Evolutionary conservation across 2,888 invertebrate species (phyloP).

Genomic region (Nycteola revayana): DNA sequence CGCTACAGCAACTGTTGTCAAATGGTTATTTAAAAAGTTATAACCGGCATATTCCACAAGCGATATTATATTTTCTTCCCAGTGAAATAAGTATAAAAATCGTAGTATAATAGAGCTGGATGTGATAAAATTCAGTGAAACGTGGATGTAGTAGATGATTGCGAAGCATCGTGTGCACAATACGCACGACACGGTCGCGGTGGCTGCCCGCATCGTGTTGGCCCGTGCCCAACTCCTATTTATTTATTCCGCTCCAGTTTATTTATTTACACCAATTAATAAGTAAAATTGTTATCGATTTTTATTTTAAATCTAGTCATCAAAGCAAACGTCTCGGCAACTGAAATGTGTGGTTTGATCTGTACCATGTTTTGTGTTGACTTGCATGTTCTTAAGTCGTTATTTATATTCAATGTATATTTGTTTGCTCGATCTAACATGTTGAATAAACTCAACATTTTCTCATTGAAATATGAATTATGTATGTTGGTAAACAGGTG

Average conservation of each 20-base stretch:
- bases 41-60: background rate
- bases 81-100: conserved; percentile 5
- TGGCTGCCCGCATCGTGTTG: conserved; percentile 38
- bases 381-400: too few relatives aligned
- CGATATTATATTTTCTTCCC: conserved; percentile 12
- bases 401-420: too few relatives aligned
- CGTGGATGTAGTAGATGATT: conserved; percentile 36
- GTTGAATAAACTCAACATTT: too few relatives aligned
- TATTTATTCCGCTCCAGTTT: conserved; percentile 56
- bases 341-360: conserved; percentile 3
- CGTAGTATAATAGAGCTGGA: background rate
- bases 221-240: conserved; percentile 52
- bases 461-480: too few relatives aligned
- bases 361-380: too few relatives aligned
- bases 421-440: too few relatives aligned
- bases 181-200: conserved; percentile 21
- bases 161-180: conserved; percentile 44
- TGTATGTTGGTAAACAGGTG: too few relatives aligned
- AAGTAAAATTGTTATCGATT: conserved; percentile 33
- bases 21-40: conserved; percentile 6
- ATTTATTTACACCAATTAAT: conserved; percentile 57
- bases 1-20: conserved; percentile 12
- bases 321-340: conserved; percentile 29
- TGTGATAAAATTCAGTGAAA: conserved; percentile 32
- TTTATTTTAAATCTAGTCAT: conserved; percentile 36